Base-by-base conservation (phyloP, 2,888 invertebrate species). In the Mesorhabditis spiculigera region DNA sequence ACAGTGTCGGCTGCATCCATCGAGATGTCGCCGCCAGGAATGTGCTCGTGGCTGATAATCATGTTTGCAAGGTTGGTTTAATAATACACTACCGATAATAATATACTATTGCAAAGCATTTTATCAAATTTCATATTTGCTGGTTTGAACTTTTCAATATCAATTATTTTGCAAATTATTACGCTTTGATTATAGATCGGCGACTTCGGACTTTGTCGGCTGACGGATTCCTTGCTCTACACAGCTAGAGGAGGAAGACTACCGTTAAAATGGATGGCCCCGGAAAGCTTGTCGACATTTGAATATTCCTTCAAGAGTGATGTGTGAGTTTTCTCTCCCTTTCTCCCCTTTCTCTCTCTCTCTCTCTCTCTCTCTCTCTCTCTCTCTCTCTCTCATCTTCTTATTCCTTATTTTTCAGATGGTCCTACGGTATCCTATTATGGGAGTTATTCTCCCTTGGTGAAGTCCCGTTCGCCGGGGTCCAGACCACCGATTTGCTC, bases 231-330 rank as follows among this genome's bases (percentile, higher is more conserved):
- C 3, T 74, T 81, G 0, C 63, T 82, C 5, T 82, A 82, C 66
- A 82, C 82, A 63, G 80, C 81, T 6, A 69, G 82, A 50, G 82
- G 79, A 10, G 82, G 82, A 42, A 70, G 82, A 42, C 65, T 82
- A 13, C 82, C 82, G 5, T 67, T 82, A 67, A 78, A 81, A 71
- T 82, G 82, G 82, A 81, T 82, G 82, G 78, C 80, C 50, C 80
- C 80, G 0, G 82, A 82, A 71, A 75, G 76, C 4, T 69, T 82
- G 4, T 70, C 73, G 5, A 72, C 75, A 5, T 80, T 78, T 67
- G 82, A 82, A 50, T 82, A 82, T 64, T 78, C 81, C 4, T 79
- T 79, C 67, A 80, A 82, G 64, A 78, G 79, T 45, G 82, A 82
- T 73, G 79, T 81, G 77, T 81, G 65, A 73, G 81, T 77, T 44